Conservation (phyloP, 2,797 vertebrate genomes). For the Hafferia zeledoni region DNA sequence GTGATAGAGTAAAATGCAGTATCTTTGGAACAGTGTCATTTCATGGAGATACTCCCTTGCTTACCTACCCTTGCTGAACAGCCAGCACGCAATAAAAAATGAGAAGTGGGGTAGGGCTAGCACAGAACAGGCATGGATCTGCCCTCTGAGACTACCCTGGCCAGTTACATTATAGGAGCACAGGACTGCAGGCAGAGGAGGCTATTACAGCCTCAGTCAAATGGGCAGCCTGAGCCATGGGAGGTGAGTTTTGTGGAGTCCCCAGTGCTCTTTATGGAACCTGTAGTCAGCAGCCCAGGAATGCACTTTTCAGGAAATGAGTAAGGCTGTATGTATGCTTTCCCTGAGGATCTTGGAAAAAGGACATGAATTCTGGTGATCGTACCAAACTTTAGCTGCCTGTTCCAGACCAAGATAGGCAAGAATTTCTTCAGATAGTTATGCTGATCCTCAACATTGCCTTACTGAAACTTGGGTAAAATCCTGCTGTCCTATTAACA, state of each 20-base stretch:
- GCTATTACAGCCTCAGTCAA: accelerated
- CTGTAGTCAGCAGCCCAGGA: background rate
- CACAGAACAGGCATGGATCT: background rate
- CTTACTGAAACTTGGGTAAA: background rate
- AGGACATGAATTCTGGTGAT: background rate
- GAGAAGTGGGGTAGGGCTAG: background rate
- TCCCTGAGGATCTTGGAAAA: background rate
- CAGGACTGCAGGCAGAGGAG: accelerated
- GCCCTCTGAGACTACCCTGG: accelerated
- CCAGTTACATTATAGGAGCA: background rate
- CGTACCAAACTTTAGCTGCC: background rate
- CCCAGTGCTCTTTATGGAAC: background rate
- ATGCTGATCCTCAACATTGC: background rate
- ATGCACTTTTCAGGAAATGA: background rate
- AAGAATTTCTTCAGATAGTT: background rate
- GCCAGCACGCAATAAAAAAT: background rate
- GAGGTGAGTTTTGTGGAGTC: background rate
- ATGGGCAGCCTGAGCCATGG: background rate
- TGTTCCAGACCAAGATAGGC: background rate
- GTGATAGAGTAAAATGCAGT: background rate
- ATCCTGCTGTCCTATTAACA: background rate
- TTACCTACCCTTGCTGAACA: background rate
- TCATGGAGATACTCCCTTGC: background rate
- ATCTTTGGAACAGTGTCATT: background rate
- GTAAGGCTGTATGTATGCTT: accelerated